Percentiles rank a stretch among this genome's conserved stretches.
Conservation (phyloP, 2,888 invertebrate genomes). For the Drosophila parthenogenetica region DNA sequence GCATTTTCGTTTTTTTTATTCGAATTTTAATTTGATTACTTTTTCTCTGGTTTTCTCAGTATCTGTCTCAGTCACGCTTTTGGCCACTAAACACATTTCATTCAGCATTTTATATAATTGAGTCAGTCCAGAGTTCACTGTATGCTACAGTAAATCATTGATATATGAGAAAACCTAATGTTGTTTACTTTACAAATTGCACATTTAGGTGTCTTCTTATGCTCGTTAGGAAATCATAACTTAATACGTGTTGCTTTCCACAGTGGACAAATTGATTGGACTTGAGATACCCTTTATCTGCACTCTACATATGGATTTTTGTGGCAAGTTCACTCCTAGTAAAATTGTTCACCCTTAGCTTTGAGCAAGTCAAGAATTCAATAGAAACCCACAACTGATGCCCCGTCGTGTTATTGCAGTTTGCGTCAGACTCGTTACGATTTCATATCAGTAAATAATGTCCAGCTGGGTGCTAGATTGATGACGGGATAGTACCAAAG, state of each 20-base stretch:
- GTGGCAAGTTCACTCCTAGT: neutral
- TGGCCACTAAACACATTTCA: constrained; percentile 27
- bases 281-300: constrained; percentile 10
- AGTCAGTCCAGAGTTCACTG: constrained; percentile 22
- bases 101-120: constrained; percentile 34
- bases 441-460: constrained; percentile 13
- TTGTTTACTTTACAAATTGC: constrained; percentile 33
- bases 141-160: constrained; percentile 26
- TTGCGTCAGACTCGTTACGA: constrained; percentile 3
- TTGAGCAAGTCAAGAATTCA: constrained; percentile 9
- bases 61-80: constrained; percentile 24
- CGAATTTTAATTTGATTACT: constrained; percentile 81
- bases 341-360: constrained; percentile 11
- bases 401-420: constrained; percentile 31
- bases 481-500: neutral
- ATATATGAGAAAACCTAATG: constrained; percentile 24
- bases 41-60: constrained; percentile 37
- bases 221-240: constrained; percentile 14
- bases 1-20: constrained; percentile 57
- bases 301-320: constrained; percentile 9
- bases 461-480: constrained; percentile 14
- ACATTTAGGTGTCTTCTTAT: neutral
- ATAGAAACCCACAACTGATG: constrained; percentile 14
- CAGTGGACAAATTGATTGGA: constrained; percentile 6
- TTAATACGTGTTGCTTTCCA: constrained; percentile 5